Percentiles rank a stretch among this genome's conserved stretches.
Conservation (phyloP, 2,888 invertebrate genomes). For the Hanleya hanleyi region DNA sequence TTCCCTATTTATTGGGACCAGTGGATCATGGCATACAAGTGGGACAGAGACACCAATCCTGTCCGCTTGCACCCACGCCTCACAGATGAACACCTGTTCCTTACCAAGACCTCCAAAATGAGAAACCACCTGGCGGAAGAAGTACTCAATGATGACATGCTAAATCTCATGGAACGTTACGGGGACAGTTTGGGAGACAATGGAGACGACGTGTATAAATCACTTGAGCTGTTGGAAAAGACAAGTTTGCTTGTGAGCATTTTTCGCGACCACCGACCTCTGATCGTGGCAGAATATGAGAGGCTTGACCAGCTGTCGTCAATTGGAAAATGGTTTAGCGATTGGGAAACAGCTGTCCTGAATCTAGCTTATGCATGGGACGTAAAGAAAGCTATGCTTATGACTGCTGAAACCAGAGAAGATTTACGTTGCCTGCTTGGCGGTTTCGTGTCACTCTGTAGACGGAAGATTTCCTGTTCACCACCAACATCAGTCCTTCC, state of each 20-base stretch:
- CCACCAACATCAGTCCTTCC: too few relatives aligned
- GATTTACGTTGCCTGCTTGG: background rate
- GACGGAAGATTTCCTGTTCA: too few relatives aligned
- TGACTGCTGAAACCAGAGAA: background rate
- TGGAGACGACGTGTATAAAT: too few relatives aligned
- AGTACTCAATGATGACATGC: background rate
- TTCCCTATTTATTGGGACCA: too few relatives aligned
- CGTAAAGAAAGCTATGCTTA: too few relatives aligned
- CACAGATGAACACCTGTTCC: too few relatives aligned
- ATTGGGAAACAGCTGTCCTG: background rate
- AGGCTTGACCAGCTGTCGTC: background rate
- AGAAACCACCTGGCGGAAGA: conserved; percentile 14
- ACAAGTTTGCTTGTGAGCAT: background rate
- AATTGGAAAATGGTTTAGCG: background rate
- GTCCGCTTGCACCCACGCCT: too few relatives aligned
- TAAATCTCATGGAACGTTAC: background rate
- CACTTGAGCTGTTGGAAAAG: background rate
- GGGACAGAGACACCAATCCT: too few relatives aligned
- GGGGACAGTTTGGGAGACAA: background rate
- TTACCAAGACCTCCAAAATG: conserved; percentile 11
- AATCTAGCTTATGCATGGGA: too few relatives aligned
- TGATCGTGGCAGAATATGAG: background rate
- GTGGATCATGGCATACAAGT: too few relatives aligned
- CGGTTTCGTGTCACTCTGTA: background rate
- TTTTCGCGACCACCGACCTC: background rate